Percentiles rank a stretch among this genome's conserved stretches.
These are phyloP conservation scores for Ennomos quercinarius DNA, from an alignment of 2,888 invertebrate species.

Conservation along the genomic window DNA sequence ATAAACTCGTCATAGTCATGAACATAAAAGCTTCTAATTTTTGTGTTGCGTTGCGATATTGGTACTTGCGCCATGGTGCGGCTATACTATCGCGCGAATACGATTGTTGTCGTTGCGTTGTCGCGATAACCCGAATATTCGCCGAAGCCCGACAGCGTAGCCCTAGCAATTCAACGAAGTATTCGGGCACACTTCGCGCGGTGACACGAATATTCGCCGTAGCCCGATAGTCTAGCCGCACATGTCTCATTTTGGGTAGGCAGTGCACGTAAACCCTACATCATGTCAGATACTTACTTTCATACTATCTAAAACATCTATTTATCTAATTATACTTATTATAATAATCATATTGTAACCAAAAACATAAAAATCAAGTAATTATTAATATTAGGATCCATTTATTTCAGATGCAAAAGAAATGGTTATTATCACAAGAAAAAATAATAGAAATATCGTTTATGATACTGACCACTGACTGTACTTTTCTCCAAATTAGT, in stretches of 20 bases:
- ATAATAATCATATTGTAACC: background rate
- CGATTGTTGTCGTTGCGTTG: too few relatives aligned
- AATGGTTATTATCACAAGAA: constrained; percentile 17
- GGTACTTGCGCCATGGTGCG: too few relatives aligned
- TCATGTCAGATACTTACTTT: constrained; percentile 5
- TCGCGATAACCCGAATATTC: background rate
- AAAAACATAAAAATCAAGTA: constrained; percentile 12
- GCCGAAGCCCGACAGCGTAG: too few relatives aligned
- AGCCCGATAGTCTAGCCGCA: too few relatives aligned
- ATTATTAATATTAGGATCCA: constrained; percentile 16
- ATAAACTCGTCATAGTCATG: background rate
- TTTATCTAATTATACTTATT: background rate
- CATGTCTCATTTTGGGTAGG: constrained; percentile 7
- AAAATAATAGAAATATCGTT: constrained; percentile 6
- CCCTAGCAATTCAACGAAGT: too few relatives aligned
- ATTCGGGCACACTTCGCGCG: too few relatives aligned
- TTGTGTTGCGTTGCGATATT: background rate
- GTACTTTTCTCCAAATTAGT: constrained; percentile 10
- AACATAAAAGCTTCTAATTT: background rate
- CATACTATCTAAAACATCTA: constrained; percentile 9
- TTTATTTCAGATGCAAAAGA: constrained; percentile 9
- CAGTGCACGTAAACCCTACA: constrained; percentile 8
- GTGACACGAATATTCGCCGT: background rate
- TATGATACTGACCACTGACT: constrained; percentile 17
- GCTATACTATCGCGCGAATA: too few relatives aligned